Base-by-base conservation (phyloP, 2,888 invertebrate genomes). In the Oscheius sp. region DNA sequence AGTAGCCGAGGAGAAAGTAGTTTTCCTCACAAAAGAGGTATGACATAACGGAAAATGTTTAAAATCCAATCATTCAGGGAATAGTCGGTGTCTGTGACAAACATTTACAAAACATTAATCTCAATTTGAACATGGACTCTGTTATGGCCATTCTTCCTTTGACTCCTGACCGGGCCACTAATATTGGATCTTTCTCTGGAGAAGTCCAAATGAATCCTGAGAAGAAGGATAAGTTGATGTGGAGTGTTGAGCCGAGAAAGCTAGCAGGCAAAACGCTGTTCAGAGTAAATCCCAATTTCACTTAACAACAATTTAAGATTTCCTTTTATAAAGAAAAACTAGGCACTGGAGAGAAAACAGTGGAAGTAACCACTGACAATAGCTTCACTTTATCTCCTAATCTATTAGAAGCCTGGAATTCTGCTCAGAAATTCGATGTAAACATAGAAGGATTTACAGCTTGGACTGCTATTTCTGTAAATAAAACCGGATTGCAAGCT, bases 361-460 rank as follows among this genome's bases (percentile, higher is more conserved):
- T 65, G 9, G 65, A 57, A 36, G 67, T 84, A 38, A 75, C 81
- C 22, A 68, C 74, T 38, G 71, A 72, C 3, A 71, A 73, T 20
- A 68, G 72, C 30, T 77, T 70, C 36, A 70, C 73, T 2, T 68
- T 84, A 6, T 83, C 83, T 0, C n/a, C 61, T 1, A 51, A 70
- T 2, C 64, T 84, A 3, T 70, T 84, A n/a, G 74, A 79, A 8
- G 54, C 32, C 6, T 84, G 84, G 84, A 74, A 68, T 38, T 81
- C 81, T 17, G 77, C 80, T 2, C 85, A 84, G 45, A 67, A 77
- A n/a, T 84, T 85, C 49, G 84, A 85, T 63, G 77, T 81, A 0
- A 73, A 76, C 8, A 65, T 84, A 1, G 80, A 81, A 63, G 72
- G 75, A 8, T 72, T 81, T 12, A 81, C 77, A 3, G 76, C 84